These are phyloP conservation scores for Tiliqua scincoides DNA, from an alignment of 2,113 vertebrate species.

Conservation along the genomic window DNA sequence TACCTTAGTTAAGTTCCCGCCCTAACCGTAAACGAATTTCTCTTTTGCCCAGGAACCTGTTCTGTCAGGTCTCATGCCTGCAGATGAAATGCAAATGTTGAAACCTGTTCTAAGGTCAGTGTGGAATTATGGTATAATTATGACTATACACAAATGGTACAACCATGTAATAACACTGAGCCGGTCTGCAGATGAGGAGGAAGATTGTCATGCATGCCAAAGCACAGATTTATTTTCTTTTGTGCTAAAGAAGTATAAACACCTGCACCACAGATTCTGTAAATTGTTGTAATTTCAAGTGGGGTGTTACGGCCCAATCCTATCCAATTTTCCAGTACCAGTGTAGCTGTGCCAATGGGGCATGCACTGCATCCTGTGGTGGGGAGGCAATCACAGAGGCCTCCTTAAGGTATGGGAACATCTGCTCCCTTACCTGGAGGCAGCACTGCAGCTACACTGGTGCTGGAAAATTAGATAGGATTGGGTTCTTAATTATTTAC, in stretches of 20 bases:
- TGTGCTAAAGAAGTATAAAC: background rate
- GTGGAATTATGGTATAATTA: conserved; percentile 41
- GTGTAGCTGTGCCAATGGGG: too few species aligned
- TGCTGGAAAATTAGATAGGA: too few species aligned
- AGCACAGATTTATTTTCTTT: background rate
- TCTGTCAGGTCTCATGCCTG: conserved; percentile 46
- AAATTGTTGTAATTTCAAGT: background rate
- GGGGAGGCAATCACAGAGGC: too few species aligned
- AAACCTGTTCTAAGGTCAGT: conserved; percentile 68
- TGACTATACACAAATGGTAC: conserved; percentile 47
- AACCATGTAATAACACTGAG: background rate
- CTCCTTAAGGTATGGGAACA: too few species aligned
- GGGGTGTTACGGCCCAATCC: too few species aligned
- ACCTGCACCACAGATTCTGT: background rate
- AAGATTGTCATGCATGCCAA: background rate
- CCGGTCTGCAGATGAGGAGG: background rate
- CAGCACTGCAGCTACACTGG: too few species aligned
- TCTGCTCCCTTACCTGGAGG: too few species aligned
- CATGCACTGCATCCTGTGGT: too few species aligned
- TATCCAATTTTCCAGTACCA: too few species aligned
- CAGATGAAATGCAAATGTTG: conserved; percentile 59
- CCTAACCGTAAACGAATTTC: conserved; percentile 29
- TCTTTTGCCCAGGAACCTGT: conserved; percentile 60
- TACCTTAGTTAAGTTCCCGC: conserved; percentile 52
- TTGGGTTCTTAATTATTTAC: background rate